These are phyloP conservation scores for Zhuqinia jingwanae DNA, from an alignment of 2,888 invertebrate genomes.

Conservation along the genomic window DNA sequence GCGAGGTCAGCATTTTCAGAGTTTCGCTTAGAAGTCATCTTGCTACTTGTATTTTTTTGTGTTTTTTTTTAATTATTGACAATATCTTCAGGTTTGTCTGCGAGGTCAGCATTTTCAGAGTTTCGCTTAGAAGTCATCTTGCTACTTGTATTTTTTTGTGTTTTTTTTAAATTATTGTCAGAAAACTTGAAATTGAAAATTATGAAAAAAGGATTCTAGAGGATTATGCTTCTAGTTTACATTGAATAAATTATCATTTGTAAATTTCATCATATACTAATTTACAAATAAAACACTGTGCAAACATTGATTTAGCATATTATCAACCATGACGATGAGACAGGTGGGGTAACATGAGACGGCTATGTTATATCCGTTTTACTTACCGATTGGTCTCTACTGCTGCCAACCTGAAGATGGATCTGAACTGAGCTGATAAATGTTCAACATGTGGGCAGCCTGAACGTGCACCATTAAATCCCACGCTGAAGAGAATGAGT, in stretches of 20 bases:
- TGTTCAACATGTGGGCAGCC: conserved; percentile 86
- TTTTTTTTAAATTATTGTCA: neutral
- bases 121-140: conserved; percentile 13
- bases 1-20: too few relatives aligned
- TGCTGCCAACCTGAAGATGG: conserved; percentile 59
- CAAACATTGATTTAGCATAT: neutral
- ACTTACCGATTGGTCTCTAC: conserved; percentile 74
- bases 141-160: neutral
- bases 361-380: neutral
- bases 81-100: conserved; percentile 22
- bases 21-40: conserved; percentile 15
- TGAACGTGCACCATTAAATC: conserved; percentile 86
- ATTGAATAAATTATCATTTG: too few relatives aligned
- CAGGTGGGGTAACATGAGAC: neutral
- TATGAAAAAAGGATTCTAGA: too few relatives aligned
- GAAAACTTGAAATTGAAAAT: too few relatives aligned
- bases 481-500: conserved; percentile 86
- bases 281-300: too few relatives aligned
- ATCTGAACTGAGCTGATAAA: conserved; percentile 84
- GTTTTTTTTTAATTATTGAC: neutral
- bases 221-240: too few relatives aligned
- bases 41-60: neutral
- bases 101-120: too few relatives aligned
- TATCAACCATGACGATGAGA: neutral
- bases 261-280: too few relatives aligned